A percentile compares a stretch with the other conserved stretches of the same genome.
These are phyloP conservation scores for Pygoscelis antarcticus DNA, from an alignment of 2,113 vertebrate species.

Conservation along the genomic window DNA sequence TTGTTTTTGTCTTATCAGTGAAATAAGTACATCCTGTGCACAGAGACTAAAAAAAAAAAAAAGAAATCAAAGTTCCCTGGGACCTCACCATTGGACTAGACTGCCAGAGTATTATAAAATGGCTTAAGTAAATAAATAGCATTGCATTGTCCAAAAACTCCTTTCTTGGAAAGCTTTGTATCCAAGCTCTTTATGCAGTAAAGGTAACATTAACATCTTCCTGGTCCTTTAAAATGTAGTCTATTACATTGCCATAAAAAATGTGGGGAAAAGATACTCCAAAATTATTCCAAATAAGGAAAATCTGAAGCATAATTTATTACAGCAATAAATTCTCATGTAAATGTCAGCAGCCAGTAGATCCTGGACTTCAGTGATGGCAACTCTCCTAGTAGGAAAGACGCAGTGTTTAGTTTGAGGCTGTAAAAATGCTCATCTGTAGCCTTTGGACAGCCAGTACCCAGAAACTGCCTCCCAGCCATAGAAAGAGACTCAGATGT, in stretches of 20 bases:
- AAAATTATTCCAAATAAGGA: constrained; percentile 39
- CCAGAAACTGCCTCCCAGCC: neutral
- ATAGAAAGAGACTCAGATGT: neutral
- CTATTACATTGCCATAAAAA: neutral
- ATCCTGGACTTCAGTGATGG: neutral
- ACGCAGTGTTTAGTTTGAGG: constrained; percentile 21
- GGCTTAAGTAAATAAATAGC: constrained; percentile 42
- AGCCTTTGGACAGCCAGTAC: neutral
- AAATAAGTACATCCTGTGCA: constrained; percentile 25
- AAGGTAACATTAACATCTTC: constrained; percentile 20
- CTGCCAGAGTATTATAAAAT: constrained; percentile 39
- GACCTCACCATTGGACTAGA: neutral
- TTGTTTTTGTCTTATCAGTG: constrained; percentile 35
- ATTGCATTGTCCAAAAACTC: neutral
- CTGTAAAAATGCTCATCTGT: neutral
- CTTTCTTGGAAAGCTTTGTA: constrained; percentile 19
- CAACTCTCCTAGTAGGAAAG: constrained; percentile 17
- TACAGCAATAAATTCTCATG: constrained; percentile 7
- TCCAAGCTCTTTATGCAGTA: neutral
- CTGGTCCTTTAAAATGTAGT: neutral
- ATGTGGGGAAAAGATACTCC: neutral
- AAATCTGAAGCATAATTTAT: constrained; percentile 35
- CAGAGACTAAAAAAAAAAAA: neutral
- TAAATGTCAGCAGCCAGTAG: constrained; percentile 45
- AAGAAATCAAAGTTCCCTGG: neutral